Conservation (phyloP, 2,113 vertebrate species). For the Pachycephala philippinensis region DNA sequence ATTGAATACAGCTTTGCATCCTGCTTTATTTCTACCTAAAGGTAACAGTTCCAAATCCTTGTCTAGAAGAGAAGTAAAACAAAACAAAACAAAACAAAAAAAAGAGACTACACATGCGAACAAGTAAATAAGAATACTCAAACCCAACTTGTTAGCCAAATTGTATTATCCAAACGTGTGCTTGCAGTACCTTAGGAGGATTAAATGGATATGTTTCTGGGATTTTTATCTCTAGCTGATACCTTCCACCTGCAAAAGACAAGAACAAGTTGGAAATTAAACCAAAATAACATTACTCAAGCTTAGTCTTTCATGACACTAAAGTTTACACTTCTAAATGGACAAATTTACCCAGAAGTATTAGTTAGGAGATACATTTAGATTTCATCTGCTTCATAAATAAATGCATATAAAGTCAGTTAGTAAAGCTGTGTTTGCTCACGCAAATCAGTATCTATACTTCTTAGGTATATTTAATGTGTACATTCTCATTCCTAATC, state of each 20-base stretch:
- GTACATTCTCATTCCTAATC: background rate
- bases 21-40: background rate
- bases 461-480: background rate
- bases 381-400: background rate
- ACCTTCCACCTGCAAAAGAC: conserved; percentile 86
- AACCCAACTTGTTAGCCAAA: background rate
- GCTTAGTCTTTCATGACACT: background rate
- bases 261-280: background rate
- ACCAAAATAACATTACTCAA: background rate
- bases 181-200: conserved; percentile 90
- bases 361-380: background rate
- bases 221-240: conserved; percentile 98
- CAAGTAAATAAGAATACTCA: background rate
- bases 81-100: background rate
- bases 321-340: background rate
- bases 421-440: background rate
- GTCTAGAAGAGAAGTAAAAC: background rate
- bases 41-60: background rate
- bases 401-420: background rate
- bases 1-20: background rate
- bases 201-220: conserved; percentile 99
- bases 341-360: background rate
- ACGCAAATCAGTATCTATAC: background rate
- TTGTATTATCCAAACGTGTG: background rate
- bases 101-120: background rate